phyloP scores from a whole-genome alignment of 1,140 invertebrate species.

The Nebria ingens region DNA sequence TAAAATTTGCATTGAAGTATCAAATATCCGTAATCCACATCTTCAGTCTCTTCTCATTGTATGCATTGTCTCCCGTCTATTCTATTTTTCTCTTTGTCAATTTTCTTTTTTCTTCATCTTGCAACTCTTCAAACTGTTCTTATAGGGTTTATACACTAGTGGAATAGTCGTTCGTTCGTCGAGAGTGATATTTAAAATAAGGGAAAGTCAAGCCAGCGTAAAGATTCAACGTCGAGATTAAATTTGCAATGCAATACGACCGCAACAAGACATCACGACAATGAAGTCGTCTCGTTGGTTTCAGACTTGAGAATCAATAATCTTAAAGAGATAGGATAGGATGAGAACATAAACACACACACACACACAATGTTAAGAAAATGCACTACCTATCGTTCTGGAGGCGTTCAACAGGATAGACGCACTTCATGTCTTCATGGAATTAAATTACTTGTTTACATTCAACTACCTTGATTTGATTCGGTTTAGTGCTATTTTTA shows the following conservation, averaged over 20 bases:
- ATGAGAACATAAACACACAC: no score
- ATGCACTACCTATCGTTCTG: no score
- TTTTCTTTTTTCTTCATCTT: not conserved
- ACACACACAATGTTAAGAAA: no score
- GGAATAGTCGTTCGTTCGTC: not conserved
- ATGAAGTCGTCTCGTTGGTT: not conserved
- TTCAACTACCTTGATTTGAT: no score
- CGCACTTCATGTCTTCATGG: not conserved
- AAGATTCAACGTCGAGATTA: slow-evolving; percentile 3
- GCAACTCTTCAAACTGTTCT: no score
- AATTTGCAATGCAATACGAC: slow-evolving; percentile 5
- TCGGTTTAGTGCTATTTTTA: no score
- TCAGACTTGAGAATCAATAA: not conserved
- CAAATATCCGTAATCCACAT: not conserved
- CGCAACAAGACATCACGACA: slow-evolving; percentile 4
- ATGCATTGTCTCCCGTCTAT: not conserved
- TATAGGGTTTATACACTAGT: not conserved
- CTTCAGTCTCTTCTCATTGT: not conserved
- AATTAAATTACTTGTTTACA: not conserved
- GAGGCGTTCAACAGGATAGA: not conserved
- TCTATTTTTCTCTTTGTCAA: not conserved
- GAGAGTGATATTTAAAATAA: slow-evolving; percentile 1
- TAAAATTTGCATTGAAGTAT: not conserved
- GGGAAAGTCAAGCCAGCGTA: not conserved
- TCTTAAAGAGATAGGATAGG: slow-evolving; percentile 5